phyloP scores from a whole-genome alignment of 2,888 invertebrate genomes.

The Meghimatium bilineatum region DNA sequence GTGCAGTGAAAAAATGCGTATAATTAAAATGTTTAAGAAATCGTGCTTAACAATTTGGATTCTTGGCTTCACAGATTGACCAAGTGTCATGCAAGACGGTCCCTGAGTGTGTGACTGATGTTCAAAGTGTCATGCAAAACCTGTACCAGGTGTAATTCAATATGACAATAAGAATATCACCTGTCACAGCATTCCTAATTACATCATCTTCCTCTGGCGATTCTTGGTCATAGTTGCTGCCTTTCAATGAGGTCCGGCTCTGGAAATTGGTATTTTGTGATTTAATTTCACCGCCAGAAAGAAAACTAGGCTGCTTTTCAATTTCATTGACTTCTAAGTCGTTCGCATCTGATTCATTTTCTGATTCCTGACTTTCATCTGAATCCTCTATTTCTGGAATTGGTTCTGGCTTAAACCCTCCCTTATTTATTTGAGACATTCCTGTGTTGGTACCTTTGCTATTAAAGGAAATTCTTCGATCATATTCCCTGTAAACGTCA shows the following conservation, averaged over 20 bases:
- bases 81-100: too few species aligned
- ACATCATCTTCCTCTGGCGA: not conserved
- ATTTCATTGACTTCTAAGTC: not conserved
- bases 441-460: not conserved
- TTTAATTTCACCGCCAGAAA: not conserved
- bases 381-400: not conserved
- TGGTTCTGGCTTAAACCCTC: not conserved
- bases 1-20: too few species aligned
- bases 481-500: conserved; percentile 39
- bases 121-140: not conserved
- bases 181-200: not conserved
- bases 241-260: not conserved
- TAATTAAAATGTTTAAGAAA: too few species aligned
- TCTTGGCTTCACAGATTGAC: too few species aligned
- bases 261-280: not conserved
- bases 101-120: too few species aligned
- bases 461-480: conserved; percentile 25
- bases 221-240: not conserved
- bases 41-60: too few species aligned
- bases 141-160: not conserved
- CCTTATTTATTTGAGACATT: not conserved
- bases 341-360: not conserved
- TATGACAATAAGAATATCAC: conserved; percentile 5
- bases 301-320: not conserved
- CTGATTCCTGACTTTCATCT: not conserved